Conservation (phyloP, 1,140 invertebrate species). For the Hycleus phaleratus region DNA sequence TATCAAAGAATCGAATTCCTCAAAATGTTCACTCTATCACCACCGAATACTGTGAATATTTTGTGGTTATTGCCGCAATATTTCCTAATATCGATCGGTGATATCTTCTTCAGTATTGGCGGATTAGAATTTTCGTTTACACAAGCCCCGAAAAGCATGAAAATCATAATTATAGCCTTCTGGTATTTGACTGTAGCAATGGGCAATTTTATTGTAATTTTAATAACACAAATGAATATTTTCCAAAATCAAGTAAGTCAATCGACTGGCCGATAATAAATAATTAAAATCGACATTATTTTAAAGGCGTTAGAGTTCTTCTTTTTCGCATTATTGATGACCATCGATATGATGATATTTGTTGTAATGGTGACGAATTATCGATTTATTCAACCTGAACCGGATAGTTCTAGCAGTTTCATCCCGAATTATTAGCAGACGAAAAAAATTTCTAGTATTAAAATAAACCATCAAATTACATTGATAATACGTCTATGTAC, state of each 20-base stretch:
- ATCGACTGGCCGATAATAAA: background rate
- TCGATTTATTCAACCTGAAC: conserved; percentile 32
- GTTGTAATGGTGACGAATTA: conserved; percentile 35
- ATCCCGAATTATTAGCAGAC: no score
- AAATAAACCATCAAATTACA: no score
- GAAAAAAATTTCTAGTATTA: no score
- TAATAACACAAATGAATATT: conserved; percentile 61
- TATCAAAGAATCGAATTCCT: conserved; percentile 30
- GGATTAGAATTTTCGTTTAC: conserved; percentile 67
- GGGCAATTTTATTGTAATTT: conserved; percentile 73
- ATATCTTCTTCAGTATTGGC: conserved; percentile 64
- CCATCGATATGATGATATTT: conserved; percentile 38
- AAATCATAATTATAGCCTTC: conserved; percentile 68
- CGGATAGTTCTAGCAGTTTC: conserved; percentile 30
- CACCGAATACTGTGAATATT: conserved; percentile 68
- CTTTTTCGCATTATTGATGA: conserved; percentile 35
- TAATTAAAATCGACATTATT: background rate
- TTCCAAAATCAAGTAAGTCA: conserved; percentile 57
- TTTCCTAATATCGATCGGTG: conserved; percentile 71
- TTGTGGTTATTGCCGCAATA: conserved; percentile 84
- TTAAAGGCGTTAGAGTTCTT: conserved; percentile 40
- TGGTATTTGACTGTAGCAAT: conserved; percentile 74
- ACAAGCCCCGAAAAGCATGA: conserved; percentile 52
- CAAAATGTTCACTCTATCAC: conserved; percentile 45
- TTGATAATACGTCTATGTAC: no score